Base-by-base conservation (phyloP, 2,888 invertebrate species). In the Netelia virgata region DNA sequence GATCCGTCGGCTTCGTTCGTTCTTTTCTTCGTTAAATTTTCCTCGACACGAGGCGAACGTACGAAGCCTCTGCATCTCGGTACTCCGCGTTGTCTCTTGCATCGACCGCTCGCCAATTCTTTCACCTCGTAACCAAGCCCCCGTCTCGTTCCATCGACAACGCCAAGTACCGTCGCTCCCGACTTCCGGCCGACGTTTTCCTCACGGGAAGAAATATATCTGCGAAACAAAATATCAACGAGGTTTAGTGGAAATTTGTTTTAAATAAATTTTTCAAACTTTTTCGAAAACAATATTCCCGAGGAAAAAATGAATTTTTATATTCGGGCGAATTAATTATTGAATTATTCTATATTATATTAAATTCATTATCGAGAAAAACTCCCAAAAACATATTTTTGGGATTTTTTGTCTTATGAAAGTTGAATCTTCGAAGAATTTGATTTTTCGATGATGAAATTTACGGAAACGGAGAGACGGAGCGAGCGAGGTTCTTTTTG, bases 171-270 rank as follows among this genome's bases (percentile, higher is more conserved):
- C 66, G 55, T 23, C 28, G 3, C 47, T 16, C 10, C 28, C 43
- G 57, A 47, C n/a, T 61, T 11, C 59, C 10, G n/a, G 47, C 63
- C n/a, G 8, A 1, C 10, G 14, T 53, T 66, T 55, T 47, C 23
- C 55, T 87, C 77, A 87, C 28, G 88, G 88, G 23, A 88, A 83
- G 55, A 88, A 85, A 53, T 82, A 88, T 18, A 85, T 16, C 88
- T 88, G 86, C 18, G 18, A 59, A 53, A 80, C 2, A 59, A 11
- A 75, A 8, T 6, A 55, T 14, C 0, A 28, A 28, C 28, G 5
- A 28, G 28, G 28, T 28, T 28, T 2, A 28, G 5, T 3, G 3
- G 0, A 28, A 28, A 28, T 3, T 28, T 0, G 5, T 28, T 28
- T 28, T 5, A 5, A 28, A 5, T 5, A 28, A 28, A 3, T 28